These are phyloP conservation scores for Chiroxiphia lanceolata DNA, from an alignment of 2,797 vertebrate genomes.

Conservation along the genomic window DNA sequence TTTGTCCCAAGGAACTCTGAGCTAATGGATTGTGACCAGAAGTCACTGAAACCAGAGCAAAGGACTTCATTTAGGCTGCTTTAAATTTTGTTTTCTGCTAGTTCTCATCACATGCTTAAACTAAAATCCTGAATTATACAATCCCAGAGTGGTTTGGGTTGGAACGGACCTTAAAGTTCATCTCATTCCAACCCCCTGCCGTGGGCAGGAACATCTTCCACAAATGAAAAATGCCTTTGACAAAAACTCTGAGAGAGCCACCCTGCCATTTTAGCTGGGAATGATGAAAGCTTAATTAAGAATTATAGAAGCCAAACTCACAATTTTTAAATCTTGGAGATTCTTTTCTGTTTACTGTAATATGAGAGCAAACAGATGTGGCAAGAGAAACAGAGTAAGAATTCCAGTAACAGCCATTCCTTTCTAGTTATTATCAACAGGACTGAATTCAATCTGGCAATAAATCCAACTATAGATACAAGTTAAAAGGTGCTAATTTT, in stretches of 20 bases:
- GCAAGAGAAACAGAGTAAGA: neutral
- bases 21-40: neutral
- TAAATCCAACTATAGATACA: neutral
- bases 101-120: neutral
- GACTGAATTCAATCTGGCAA: neutral
- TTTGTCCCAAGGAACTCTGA: neutral
- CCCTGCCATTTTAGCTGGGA: neutral
- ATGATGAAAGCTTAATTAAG: neutral
- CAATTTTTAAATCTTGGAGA: neutral
- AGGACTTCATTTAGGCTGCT: neutral
- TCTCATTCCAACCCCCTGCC: neutral
- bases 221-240: neutral
- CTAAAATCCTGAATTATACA: neutral
- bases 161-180: neutral
- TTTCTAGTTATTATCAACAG: neutral
- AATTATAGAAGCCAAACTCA: neutral
- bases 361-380: neutral
- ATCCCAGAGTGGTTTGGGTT: neutral
- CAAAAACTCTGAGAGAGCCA: neutral
- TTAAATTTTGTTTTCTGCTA: neutral
- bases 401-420: neutral
- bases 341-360: neutral
- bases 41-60: neutral
- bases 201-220: neutral
- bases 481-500: neutral